Percentiles rank a stretch among this genome's conserved stretches.
These are phyloP conservation scores for Dolichoris vasculosae DNA, from an alignment of 1,140 invertebrate species.

Conservation along the genomic window DNA sequence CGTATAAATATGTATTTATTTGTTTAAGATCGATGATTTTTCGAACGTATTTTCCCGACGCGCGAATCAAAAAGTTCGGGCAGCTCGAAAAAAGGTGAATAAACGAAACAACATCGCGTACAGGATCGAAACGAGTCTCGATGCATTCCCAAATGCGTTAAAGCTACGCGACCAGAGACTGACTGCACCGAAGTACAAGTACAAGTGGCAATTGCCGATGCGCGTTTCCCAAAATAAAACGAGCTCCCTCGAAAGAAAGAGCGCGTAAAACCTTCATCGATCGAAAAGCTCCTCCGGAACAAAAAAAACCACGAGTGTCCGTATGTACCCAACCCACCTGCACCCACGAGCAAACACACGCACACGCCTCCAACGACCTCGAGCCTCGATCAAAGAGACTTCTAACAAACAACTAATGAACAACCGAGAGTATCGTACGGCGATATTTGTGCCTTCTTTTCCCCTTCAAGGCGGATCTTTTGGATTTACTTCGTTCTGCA, in stretches of 20 bases:
- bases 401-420: too few species aligned
- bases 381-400: conserved; percentile 32
- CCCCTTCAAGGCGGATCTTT: neutral
- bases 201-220: neutral
- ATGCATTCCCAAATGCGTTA: neutral
- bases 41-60: too few species aligned
- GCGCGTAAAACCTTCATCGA: conserved; percentile 16
- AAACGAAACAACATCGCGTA: too few species aligned
- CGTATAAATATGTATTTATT: too few species aligned
- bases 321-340: conserved; percentile 5
- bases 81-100: too few species aligned
- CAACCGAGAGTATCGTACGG: neutral
- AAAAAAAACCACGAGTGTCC: neutral
- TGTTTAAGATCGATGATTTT: too few species aligned
- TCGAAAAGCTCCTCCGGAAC: neutral
- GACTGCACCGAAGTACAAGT: neutral
- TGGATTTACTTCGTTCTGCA: neutral
- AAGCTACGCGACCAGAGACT: neutral
- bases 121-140: too few species aligned
- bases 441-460: neutral
- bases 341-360: conserved; percentile 20
- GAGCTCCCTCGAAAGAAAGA: neutral
- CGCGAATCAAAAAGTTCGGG: too few species aligned
- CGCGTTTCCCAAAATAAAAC: neutral
- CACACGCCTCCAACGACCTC: neutral